phyloP scores from a whole-genome alignment of 2,113 vertebrate species.

The human (Homo sapiens) region DNA sequence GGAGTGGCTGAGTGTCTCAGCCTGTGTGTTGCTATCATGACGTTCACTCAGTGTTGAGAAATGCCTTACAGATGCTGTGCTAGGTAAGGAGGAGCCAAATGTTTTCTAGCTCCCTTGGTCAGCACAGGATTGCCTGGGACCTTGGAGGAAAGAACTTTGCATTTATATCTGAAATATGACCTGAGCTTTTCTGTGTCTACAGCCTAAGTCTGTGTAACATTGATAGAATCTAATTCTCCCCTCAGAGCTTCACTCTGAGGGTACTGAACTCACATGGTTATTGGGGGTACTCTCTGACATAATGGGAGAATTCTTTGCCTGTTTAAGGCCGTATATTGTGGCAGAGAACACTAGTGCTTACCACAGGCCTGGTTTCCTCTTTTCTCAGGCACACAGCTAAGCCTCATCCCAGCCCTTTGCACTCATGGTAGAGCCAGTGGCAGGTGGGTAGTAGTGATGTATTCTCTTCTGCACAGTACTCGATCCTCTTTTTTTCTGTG shows the following conservation, averaged over 20 bases:
- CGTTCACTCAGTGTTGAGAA: neutral
- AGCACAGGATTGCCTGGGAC: neutral
- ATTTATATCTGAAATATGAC: neutral
- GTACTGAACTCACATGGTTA: neutral
- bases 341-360: neutral
- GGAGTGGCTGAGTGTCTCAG: neutral
- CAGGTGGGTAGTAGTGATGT: neutral
- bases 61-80: neutral
- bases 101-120: neutral
- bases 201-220: neutral
- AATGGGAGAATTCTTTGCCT: neutral
- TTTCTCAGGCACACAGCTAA: neutral
- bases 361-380: neutral
- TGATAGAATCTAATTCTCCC: neutral
- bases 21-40: neutral
- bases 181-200: neutral
- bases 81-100: neutral
- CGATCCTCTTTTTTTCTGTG: neutral
- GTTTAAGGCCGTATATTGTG: neutral
- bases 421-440: neutral
- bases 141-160: neutral
- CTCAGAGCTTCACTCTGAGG: neutral
- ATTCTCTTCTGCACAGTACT: neutral
- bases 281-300: neutral
- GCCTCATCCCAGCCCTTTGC: neutral